Evolutionary conservation across 2,888 invertebrate species (phyloP).

Genomic region (Cheilosia pagana): DNA sequence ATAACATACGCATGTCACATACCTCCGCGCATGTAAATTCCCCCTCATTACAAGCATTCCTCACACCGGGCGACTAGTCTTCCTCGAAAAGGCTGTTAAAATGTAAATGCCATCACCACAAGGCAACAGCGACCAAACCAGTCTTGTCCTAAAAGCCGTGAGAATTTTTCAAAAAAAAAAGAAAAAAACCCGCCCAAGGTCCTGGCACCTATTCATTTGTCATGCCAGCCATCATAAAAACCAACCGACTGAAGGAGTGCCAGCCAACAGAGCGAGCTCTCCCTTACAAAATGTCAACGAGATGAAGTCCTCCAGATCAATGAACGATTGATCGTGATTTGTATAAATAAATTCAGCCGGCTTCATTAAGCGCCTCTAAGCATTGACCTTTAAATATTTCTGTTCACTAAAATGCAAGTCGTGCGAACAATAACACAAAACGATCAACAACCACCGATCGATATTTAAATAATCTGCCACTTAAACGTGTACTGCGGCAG

Average conservation of each 20-base stretch:
- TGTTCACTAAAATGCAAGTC: slow-evolving; percentile 14
- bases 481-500: slow-evolving; percentile 46
- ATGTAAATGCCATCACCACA: slow-evolving; percentile 17
- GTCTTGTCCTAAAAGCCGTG: slow-evolving; percentile 27
- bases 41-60: neutral
- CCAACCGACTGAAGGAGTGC: slow-evolving; percentile 33
- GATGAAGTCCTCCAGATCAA: slow-evolving; percentile 52
- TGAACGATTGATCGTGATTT: slow-evolving; percentile 55
- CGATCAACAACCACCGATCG: slow-evolving; percentile 22
- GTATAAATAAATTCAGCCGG: slow-evolving; percentile 15
- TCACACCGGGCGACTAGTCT: neutral
- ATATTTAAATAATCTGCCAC: slow-evolving; percentile 61
- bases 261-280: neutral
- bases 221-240: slow-evolving; percentile 28
- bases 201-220: slow-evolving; percentile 17
- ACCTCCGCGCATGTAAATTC: neutral
- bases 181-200: slow-evolving; percentile 34
- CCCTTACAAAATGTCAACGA: slow-evolving; percentile 48
- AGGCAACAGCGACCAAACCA: slow-evolving; percentile 1
- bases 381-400: slow-evolving; percentile 63
- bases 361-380: slow-evolving; percentile 42
- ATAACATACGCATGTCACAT: neutral
- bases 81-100: neutral
- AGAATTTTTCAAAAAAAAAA: slow-evolving; percentile 24
- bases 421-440: slow-evolving; percentile 10